A percentile compares a stretch with the other conserved stretches of the same genome.
These are phyloP conservation scores for Emberiza fucata DNA, from an alignment of 2,113 vertebrate species.

Conservation along the genomic window DNA sequence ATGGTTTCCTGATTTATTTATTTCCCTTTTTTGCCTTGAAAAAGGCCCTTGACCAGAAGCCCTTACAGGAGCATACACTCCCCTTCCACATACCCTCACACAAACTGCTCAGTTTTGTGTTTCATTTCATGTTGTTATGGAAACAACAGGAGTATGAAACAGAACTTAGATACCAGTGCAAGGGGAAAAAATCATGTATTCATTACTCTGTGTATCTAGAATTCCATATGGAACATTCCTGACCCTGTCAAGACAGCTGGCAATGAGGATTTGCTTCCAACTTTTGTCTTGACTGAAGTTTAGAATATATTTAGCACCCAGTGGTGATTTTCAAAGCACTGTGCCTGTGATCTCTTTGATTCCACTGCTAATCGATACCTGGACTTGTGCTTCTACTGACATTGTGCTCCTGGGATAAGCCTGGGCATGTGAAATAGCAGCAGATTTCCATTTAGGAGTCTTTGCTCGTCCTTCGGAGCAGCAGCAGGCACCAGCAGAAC, in stretches of 20 bases:
- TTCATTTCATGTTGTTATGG: constrained; percentile 2
- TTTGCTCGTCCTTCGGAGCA: neutral
- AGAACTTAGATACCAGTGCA: neutral
- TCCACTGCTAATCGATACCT: neutral
- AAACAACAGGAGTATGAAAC: neutral
- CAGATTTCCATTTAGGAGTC: neutral
- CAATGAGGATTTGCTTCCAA: neutral
- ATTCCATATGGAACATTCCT: neutral
- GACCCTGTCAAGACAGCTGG: neutral
- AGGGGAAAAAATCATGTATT: neutral
- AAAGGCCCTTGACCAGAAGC: neutral
- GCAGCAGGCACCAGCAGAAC: neutral
- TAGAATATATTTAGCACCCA: neutral
- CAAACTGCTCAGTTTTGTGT: neutral
- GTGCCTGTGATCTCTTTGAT: neutral
- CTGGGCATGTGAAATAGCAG: neutral
- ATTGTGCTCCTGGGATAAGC: neutral
- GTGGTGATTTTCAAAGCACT: neutral
- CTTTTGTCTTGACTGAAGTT: neutral
- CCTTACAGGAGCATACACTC: neutral
- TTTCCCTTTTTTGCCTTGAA: neutral
- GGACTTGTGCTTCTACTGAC: neutral
- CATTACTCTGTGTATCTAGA: neutral
- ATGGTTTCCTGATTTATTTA: neutral
- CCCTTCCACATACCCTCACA: neutral